Evolutionary conservation across 1,140 invertebrate genomes (phyloP).

Genomic region (Coptotermes formosanus): DNA sequence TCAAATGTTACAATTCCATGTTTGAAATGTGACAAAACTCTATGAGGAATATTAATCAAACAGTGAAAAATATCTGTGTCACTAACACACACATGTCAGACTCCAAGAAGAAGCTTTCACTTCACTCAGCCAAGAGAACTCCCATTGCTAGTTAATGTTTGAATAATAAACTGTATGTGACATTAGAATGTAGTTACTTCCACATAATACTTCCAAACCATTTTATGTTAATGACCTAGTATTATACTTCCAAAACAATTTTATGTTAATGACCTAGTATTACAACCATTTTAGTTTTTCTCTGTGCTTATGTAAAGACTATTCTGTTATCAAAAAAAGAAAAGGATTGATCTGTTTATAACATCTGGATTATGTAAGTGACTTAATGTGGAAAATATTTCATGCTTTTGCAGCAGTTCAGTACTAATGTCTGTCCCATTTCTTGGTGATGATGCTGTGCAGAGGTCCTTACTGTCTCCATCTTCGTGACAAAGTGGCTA

Average conservation of each 20-base stretch:
- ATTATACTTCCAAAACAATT: background rate
- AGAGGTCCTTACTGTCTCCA: too few relatives aligned
- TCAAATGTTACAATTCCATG: too few relatives aligned
- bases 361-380: background rate
- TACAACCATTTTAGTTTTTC: background rate
- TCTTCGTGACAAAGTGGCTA: too few relatives aligned
- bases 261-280: background rate
- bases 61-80: too few relatives aligned
- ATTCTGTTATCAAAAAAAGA: background rate
- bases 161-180: background rate
- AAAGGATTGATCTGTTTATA: background rate
- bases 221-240: too few relatives aligned
- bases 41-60: too few relatives aligned
- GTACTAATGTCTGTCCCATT: too few relatives aligned
- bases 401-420: too few relatives aligned
- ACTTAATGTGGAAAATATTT: too few relatives aligned
- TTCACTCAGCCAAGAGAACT: background rate
- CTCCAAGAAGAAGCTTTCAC: background rate
- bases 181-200: background rate
- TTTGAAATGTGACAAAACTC: too few relatives aligned
- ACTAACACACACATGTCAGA: background rate
- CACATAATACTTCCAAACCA: too few relatives aligned
- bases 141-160: background rate
- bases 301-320: background rate
- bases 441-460: too few relatives aligned